Evolutionary conservation across 2,888 invertebrate species (phyloP).

Genomic region (Epinotia ramella): DNA sequence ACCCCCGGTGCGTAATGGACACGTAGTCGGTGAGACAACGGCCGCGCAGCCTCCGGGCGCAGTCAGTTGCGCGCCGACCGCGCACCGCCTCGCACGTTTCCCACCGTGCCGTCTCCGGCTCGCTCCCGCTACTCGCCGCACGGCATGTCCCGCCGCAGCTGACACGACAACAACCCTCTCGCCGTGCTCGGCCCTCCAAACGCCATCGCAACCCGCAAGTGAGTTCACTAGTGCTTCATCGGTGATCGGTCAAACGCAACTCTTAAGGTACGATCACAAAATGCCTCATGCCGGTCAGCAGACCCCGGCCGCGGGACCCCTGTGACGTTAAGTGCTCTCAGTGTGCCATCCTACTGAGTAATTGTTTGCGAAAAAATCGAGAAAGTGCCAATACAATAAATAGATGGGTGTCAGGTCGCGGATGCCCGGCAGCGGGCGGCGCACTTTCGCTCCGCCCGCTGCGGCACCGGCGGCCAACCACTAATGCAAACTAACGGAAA

Average conservation of each 20-base stretch:
- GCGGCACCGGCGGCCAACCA: neutral
- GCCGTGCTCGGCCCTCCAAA: neutral
- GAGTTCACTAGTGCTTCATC: slow-evolving; percentile 16
- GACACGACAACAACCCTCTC: slow-evolving; percentile 12
- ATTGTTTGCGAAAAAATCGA: slow-evolving; percentile 14
- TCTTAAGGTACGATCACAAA: slow-evolving; percentile 7
- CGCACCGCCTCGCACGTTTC: slow-evolving; percentile 15
- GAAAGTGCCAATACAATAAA: slow-evolving; percentile 26
- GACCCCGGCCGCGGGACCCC: neutral
- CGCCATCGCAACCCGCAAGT: slow-evolving; percentile 11
- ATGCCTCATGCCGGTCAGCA: neutral
- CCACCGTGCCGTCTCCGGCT: slow-evolving; percentile 17
- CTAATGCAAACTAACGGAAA: neutral
- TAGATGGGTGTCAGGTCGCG: slow-evolving; percentile 20
- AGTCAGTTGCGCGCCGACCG: slow-evolving; percentile 38
- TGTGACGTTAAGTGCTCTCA: neutral
- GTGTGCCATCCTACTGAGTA: neutral
- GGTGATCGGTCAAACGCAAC: slow-evolving; percentile 12
- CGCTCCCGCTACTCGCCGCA: slow-evolving; percentile 15
- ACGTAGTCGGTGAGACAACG: slow-evolving; percentile 13
- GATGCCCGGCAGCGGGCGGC: slow-evolving; percentile 4
- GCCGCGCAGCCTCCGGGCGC: slow-evolving; percentile 38
- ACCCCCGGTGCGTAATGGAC: neutral
- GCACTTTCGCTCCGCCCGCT: slow-evolving; percentile 18
- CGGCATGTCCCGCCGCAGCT: slow-evolving; percentile 39